Conservation (phyloP, 2,888 invertebrate species). For the Metalampra italica region DNA sequence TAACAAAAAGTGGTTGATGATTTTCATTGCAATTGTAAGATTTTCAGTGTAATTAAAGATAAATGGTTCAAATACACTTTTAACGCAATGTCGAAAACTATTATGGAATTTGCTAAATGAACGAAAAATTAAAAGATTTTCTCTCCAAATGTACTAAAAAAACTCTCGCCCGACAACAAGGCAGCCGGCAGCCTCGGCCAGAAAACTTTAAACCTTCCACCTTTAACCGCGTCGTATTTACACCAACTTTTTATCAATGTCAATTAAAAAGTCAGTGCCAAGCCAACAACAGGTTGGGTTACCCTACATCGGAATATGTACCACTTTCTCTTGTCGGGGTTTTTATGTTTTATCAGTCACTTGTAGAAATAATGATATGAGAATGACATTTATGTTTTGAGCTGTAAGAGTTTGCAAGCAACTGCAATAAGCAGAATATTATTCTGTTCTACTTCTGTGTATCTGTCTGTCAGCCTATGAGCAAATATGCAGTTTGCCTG, state of each 20-base stretch:
- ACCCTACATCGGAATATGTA: conserved; percentile 27
- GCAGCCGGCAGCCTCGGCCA: neutral
- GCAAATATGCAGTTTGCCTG: too few relatives aligned
- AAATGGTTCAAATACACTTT: too few relatives aligned
- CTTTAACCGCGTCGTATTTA: conserved; percentile 26
- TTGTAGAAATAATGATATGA: neutral
- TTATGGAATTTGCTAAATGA: neutral
- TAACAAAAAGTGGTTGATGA: too few relatives aligned
- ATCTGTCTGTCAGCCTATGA: too few relatives aligned
- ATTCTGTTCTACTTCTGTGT: too few relatives aligned
- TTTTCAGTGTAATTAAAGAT: too few relatives aligned
- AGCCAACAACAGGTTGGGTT: conserved; percentile 32
- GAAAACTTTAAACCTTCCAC: conserved; percentile 22
- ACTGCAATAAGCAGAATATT: too few relatives aligned
- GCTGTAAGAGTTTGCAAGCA: too few relatives aligned
- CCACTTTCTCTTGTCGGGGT: conserved; percentile 39
- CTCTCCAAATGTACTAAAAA: neutral
- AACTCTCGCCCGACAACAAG: neutral
- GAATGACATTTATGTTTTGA: neutral
- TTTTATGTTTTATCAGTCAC: neutral
- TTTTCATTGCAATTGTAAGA: too few relatives aligned
- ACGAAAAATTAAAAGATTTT: neutral
- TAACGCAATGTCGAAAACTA: too few relatives aligned
- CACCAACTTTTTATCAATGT: conserved; percentile 46
- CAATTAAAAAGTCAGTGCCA: conserved; percentile 49